Conservation (phyloP, 2,113 vertebrate genomes). For the Romanogobio albipinnatus region DNA sequence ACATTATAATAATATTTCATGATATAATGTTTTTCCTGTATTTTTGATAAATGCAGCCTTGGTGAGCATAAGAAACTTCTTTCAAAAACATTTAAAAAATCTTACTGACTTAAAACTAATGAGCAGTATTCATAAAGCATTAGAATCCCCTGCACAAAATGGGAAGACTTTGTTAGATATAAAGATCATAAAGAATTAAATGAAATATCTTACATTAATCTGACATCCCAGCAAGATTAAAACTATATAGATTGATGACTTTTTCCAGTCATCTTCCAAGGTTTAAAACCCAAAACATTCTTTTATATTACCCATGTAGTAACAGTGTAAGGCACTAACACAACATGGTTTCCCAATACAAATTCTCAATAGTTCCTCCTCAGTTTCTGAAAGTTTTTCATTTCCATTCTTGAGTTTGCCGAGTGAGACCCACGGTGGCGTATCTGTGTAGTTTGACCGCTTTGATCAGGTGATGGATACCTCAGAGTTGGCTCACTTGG, state of each 20-base stretch:
- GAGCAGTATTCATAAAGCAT: not conserved
- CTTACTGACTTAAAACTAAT: not conserved
- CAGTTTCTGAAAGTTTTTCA: not conserved
- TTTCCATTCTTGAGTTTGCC: not conserved
- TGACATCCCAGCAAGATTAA: not conserved
- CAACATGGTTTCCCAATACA: not conserved
- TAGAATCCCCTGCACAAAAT: not conserved
- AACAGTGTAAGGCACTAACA: not conserved
- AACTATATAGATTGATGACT: not conserved
- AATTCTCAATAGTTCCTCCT: not conserved
- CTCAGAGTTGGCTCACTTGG: slow-evolving; percentile 77
- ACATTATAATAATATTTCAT: not conserved
- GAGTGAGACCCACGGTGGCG: not conserved
- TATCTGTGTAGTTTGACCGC: not conserved
- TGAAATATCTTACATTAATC: not conserved
- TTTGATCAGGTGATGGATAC: not conserved
- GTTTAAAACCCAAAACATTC: not conserved
- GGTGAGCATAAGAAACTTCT: no score
- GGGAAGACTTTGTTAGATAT: not conserved
- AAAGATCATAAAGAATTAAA: not conserved
- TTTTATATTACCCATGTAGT: not conserved
- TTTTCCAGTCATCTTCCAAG: not conserved
- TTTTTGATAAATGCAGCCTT: not conserved
- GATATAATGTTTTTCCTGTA: not conserved
- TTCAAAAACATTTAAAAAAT: not conserved